phyloP scores from a whole-genome alignment of 2,113 vertebrate genomes.

The Osmerus mordax region DNA sequence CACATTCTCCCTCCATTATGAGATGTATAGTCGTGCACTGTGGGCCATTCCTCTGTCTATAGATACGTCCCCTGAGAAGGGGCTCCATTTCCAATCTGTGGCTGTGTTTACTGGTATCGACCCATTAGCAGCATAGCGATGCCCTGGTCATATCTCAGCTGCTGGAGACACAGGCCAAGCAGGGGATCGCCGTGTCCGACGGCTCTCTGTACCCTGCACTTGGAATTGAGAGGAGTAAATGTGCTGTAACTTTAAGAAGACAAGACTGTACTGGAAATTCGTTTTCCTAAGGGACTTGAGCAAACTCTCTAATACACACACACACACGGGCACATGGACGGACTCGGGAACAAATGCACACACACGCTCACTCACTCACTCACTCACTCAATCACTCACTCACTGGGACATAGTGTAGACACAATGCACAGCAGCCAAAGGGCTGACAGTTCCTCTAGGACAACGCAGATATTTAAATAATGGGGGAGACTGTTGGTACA shows the following conservation, averaged over 20 bases:
- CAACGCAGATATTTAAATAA: conserved; percentile 62
- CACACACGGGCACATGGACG: conserved; percentile 2
- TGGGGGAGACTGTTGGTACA: conserved; percentile 52
- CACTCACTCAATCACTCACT: neutral
- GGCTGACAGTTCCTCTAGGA: conserved; percentile 52
- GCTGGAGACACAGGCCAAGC: conserved; percentile 19
- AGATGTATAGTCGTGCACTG: neutral
- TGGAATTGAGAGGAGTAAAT: conserved; percentile 6
- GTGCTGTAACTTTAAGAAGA: conserved; percentile 39
- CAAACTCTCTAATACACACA: conserved; percentile 1
- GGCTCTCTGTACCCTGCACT: conserved; percentile 30
- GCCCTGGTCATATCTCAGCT: neutral
- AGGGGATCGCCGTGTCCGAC: conserved; percentile 54
- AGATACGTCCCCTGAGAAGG: conserved; percentile 49
- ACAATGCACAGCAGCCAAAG: conserved; percentile 21
- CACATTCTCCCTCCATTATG: conserved; percentile 40
- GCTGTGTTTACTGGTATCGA: conserved; percentile 55
- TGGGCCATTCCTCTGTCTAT: conserved; percentile 27
- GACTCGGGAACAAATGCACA: conserved; percentile 3
- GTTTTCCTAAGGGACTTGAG: conserved; percentile 33
- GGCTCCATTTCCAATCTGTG: conserved; percentile 49
- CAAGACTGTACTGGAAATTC: conserved; percentile 50
- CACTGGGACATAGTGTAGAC: neutral
- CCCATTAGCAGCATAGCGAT: conserved; percentile 1
- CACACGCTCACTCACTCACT: neutral